Evolutionary conservation across 2,113 vertebrate species (phyloP).

Genomic region (Cnemophilus loriae): DNA sequence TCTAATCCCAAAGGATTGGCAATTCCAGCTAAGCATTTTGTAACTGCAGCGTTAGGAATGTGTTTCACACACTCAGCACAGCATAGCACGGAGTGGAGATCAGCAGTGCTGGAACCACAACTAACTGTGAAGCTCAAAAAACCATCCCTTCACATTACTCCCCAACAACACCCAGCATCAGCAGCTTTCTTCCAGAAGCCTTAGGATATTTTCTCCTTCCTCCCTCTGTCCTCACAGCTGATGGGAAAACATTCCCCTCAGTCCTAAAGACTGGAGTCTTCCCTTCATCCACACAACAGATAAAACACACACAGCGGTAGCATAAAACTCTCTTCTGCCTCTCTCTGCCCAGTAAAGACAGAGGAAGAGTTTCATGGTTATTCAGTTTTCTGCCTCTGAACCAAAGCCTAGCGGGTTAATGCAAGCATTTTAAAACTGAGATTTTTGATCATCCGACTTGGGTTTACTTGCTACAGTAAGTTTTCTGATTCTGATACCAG

Average conservation of each 20-base stretch:
- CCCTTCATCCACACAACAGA: not conserved
- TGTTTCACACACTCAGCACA: not conserved
- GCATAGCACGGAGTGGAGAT: not conserved
- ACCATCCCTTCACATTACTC: not conserved
- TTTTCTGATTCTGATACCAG: not conserved
- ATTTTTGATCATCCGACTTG: not conserved
- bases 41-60: not conserved
- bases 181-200: not conserved
- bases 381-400: constrained; percentile 16
- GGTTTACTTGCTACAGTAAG: not conserved
- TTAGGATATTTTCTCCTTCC: not conserved
- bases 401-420: not conserved
- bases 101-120: not conserved
- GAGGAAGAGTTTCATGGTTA: not conserved
- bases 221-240: not conserved
- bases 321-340: not conserved
- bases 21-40: not conserved
- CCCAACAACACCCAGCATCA: not conserved
- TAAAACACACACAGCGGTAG: not conserved
- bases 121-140: not conserved
- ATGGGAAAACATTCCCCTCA: not conserved
- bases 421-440: not conserved
- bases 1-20: not conserved
- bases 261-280: not conserved
- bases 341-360: not conserved